These are phyloP conservation scores for Scaptomyza flava DNA, from an alignment of 2,888 invertebrate genomes.

Conservation along the genomic window DNA sequence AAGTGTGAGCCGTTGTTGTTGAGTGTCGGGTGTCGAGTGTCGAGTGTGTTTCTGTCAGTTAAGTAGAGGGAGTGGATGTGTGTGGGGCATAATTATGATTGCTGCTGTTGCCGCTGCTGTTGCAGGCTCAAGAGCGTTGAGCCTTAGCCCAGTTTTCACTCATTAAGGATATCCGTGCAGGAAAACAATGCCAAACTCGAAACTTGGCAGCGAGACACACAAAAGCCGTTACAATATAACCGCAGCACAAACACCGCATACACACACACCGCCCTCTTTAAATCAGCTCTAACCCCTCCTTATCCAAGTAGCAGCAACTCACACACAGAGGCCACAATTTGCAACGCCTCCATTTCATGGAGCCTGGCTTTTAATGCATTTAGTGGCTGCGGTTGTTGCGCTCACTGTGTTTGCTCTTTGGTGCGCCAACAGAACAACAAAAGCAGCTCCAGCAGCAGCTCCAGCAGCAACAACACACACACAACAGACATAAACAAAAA, in stretches of 20 bases:
- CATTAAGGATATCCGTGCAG: constrained; percentile 83
- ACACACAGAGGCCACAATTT: constrained; percentile 36
- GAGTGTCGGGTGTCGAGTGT: constrained; percentile 26
- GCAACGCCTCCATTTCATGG: constrained; percentile 57
- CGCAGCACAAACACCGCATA: constrained; percentile 50
- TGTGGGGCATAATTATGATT: constrained; percentile 56
- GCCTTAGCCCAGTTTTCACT: constrained; percentile 80
- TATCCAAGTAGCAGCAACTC: background rate
- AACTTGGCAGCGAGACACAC: constrained; percentile 58
- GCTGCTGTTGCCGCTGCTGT: constrained; percentile 35
- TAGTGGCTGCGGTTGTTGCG: constrained; percentile 78
- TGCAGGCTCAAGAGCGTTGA: constrained; percentile 19
- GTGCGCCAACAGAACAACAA: constrained; percentile 61
- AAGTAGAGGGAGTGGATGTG: background rate
- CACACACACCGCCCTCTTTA: background rate
- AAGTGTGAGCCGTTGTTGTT: constrained; percentile 13
- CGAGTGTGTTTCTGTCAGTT: constrained; percentile 73
- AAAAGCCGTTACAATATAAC: constrained; percentile 76
- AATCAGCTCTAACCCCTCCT: background rate
- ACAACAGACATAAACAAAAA: constrained; percentile 28
- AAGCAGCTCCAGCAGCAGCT: constrained; percentile 16
- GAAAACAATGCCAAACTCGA: constrained; percentile 79
- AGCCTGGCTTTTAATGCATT: constrained; percentile 72
- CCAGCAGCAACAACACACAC: background rate
- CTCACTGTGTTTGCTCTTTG: constrained; percentile 77